Percentiles rank a stretch among this genome's conserved stretches.
These are phyloP conservation scores for Agrotis clavis DNA, from an alignment of 2,888 invertebrate genomes.

Conservation along the genomic window DNA sequence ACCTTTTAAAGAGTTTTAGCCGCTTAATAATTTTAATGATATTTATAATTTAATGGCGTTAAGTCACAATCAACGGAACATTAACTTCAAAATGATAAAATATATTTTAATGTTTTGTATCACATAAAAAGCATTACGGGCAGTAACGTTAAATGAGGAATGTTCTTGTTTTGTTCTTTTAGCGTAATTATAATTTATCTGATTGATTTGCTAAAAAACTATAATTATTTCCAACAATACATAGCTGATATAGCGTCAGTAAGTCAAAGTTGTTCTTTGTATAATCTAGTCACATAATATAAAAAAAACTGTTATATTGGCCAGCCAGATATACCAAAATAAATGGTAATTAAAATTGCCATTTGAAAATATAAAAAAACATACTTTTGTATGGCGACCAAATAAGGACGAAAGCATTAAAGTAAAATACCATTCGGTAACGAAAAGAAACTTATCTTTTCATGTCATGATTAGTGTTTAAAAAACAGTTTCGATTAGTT, in stretches of 20 bases:
- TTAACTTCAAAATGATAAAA: not conserved
- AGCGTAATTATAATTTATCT: not conserved
- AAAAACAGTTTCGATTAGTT: constrained; percentile 19
- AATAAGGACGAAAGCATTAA: not conserved
- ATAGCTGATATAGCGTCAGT: not conserved
- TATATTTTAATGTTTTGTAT: not conserved
- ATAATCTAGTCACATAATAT: no score
- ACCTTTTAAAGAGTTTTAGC: constrained; percentile 18
- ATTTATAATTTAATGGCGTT: constrained; percentile 2
- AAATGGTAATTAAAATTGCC: not conserved
- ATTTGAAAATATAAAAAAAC: not conserved
- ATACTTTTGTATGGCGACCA: constrained; percentile 4
- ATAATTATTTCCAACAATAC: not conserved
- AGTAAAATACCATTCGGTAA: not conserved
- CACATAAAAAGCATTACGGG: constrained; percentile 13
- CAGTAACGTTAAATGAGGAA: constrained; percentile 41
- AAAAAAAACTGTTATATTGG: no score
- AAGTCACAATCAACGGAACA: constrained; percentile 25
- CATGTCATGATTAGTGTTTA: not conserved
- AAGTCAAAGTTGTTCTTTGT: not conserved
- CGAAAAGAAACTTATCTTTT: constrained; percentile 19
- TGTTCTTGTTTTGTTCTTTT: constrained; percentile 9
- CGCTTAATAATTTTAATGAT: constrained; percentile 5
- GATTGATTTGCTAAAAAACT: not conserved
- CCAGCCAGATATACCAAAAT: not conserved